Evolutionary conservation across 2,113 vertebrate species (phyloP).

Genomic region (Neodontobutis hainanensis): DNA sequence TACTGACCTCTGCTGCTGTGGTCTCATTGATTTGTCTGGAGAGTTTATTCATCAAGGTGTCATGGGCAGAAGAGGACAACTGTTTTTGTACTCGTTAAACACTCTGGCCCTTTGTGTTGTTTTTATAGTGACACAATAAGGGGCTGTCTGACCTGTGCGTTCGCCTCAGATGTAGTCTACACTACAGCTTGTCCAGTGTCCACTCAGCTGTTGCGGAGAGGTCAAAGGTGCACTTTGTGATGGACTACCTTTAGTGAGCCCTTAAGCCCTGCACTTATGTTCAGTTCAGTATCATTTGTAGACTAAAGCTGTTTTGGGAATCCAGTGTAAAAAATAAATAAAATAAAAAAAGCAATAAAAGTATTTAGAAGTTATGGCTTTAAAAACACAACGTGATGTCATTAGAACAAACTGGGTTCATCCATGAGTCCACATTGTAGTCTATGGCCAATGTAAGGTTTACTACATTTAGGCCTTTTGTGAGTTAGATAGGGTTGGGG

Average conservation of each 20-base stretch:
- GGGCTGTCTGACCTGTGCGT: conserved; percentile 21
- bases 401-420: neutral
- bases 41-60: conserved; percentile 68
- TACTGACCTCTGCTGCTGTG: conserved; percentile 19
- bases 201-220: conserved; percentile 37
- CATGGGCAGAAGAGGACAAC: conserved; percentile 48
- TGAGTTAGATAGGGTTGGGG: no score
- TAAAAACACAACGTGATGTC: no score
- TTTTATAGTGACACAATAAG: conserved; percentile 43
- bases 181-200: conserved; percentile 12
- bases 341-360: neutral
- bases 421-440: no score
- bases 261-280: no score
- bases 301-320: neutral
- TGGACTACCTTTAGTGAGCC: neutral
- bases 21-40: conserved; percentile 55
- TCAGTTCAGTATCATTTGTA: neutral
- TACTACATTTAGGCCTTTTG: no score
- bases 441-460: no score
- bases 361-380: neutral
- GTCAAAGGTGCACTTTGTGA: conserved; percentile 29
- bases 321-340: neutral
- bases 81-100: conserved; percentile 55
- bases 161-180: conserved; percentile 14
- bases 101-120: conserved; percentile 38